These are phyloP conservation scores for Nymphicus hollandicus DNA, from an alignment of 2,113 vertebrate species.

Conservation along the genomic window DNA sequence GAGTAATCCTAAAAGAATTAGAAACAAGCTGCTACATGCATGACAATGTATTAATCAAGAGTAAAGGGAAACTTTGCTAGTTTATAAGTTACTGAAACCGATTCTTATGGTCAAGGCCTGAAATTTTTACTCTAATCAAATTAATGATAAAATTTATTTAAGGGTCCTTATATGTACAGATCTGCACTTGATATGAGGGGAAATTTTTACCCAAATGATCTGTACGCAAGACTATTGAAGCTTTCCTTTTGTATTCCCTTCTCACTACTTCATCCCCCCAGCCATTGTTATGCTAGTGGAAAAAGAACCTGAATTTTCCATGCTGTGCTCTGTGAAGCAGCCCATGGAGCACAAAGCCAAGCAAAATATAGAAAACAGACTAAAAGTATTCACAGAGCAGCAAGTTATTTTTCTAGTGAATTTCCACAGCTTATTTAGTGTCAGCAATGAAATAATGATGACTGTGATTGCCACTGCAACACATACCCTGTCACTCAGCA, in stretches of 20 bases:
- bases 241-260: not conserved
- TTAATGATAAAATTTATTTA: not conserved
- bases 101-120: not conserved
- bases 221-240: not conserved
- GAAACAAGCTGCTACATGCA: not conserved
- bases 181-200: not conserved
- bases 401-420: conserved; percentile 11
- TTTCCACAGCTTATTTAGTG: not conserved
- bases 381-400: not conserved
- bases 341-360: not conserved
- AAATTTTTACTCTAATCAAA: not conserved
- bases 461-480: conserved; percentile 20
- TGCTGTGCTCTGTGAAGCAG: not conserved
- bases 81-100: not conserved
- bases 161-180: not conserved
- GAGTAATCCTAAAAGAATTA: not conserved
- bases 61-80: not conserved
- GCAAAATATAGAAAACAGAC: not conserved
- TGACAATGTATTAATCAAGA: not conserved
- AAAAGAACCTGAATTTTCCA: not conserved
- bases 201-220: not conserved
- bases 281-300: not conserved
- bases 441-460: not conserved
- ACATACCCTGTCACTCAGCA: not conserved
- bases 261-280: not conserved